phyloP scores from a whole-genome alignment of 2,113 vertebrate genomes.

The Crotalus horridus region DNA sequence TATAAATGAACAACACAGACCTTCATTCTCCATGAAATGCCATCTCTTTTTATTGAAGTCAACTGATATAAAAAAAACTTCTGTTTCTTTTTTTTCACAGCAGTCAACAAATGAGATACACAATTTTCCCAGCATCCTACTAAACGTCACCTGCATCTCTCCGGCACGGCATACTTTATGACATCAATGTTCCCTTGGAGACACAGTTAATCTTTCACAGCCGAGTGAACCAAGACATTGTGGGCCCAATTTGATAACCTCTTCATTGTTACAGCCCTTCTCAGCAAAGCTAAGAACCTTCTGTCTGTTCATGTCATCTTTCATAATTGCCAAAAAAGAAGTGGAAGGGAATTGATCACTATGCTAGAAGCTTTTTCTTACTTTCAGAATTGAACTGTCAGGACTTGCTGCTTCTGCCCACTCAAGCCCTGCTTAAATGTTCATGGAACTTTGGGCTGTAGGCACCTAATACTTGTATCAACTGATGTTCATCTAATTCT shows the following conservation, averaged over 20 bases:
- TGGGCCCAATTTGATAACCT: slow-evolving; percentile 16
- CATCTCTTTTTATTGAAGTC: not conserved
- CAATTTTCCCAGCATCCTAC: slow-evolving; percentile 26
- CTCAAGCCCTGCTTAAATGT: not conserved
- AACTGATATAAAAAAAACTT: not conserved
- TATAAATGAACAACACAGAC: slow-evolving; percentile 17
- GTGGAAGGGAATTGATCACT: slow-evolving; percentile 19
- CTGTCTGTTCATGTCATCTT: slow-evolving; percentile 11
- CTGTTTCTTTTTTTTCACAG: not conserved
- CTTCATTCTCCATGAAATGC: not conserved
- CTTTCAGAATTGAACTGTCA: not conserved
- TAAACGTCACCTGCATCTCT: slow-evolving; percentile 31
- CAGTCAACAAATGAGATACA: slow-evolving; percentile 11
- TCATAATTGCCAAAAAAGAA: slow-evolving; percentile 26
- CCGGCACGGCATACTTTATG: not conserved
- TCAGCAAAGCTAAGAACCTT: slow-evolving; percentile 12
- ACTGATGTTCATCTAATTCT: not conserved
- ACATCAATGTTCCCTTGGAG: slow-evolving; percentile 24
- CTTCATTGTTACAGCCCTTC: slow-evolving; percentile 1
- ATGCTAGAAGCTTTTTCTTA: not conserved
- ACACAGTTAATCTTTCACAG: slow-evolving; percentile 42
- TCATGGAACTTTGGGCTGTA: not conserved
- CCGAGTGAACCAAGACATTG: slow-evolving; percentile 23
- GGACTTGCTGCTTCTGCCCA: not conserved
- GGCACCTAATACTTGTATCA: not conserved